Conservation (phyloP, 2,113 vertebrate species). For the Ginglymostoma cirratum region DNA sequence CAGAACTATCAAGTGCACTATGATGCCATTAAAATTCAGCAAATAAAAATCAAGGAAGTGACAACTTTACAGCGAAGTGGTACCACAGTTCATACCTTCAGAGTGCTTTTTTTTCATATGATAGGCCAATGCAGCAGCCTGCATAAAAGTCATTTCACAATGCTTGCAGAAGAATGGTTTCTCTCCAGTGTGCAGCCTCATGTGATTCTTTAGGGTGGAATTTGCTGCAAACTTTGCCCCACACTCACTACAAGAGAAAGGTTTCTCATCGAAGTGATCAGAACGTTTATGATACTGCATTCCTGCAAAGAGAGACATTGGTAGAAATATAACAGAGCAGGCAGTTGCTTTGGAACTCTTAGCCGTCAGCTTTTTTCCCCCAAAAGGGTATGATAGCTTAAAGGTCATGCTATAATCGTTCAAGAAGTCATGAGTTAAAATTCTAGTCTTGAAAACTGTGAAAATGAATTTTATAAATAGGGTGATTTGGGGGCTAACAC, state of each 20-base stretch:
- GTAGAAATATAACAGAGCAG: background rate
- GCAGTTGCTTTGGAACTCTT: background rate
- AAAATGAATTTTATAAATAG: background rate
- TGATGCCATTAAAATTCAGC: background rate
- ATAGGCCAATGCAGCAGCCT: constrained; percentile 76
- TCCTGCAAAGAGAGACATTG: constrained; percentile 51
- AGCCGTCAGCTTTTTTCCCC: background rate
- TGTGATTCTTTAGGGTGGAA: constrained; percentile 82
- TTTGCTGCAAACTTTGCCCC: constrained; percentile 75
- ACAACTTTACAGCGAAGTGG: background rate
- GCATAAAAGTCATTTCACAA: constrained; percentile 76
- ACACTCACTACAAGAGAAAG: constrained; percentile 72
- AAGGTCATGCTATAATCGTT: background rate
- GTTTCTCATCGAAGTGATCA: constrained; percentile 78
- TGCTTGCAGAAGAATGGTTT: constrained; percentile 76
- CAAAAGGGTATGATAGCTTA: background rate
- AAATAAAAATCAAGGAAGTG: background rate
- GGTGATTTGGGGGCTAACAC: background rate
- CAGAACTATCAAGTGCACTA: background rate
- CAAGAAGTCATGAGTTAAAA: background rate
- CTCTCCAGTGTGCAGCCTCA: constrained; percentile 75
- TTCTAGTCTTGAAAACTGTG: background rate
- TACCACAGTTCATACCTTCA: constrained; percentile 57
- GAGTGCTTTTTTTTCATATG: constrained; percentile 86
- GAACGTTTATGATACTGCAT: constrained; percentile 82